Conservation (phyloP, 92 coral and sea anemone species). For the Diadumene lineata region DNA sequence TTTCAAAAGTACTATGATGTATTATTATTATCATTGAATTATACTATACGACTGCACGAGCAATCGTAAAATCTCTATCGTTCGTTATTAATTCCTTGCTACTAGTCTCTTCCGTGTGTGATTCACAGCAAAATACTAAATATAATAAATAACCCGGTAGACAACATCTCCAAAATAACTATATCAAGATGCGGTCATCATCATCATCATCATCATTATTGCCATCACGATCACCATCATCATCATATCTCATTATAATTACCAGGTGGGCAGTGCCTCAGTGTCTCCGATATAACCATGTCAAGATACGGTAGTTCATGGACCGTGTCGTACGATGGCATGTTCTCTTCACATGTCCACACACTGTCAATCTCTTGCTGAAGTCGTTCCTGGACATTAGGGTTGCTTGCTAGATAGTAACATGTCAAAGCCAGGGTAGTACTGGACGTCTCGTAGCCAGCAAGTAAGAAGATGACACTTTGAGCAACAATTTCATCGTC, state of each 20-base stretch:
- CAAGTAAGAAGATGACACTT: conserved; percentile 61
- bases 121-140: no score
- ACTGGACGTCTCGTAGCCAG: conserved; percentile 80
- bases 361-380: conserved; percentile 77
- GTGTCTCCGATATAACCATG: conserved; percentile 77
- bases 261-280: conserved; percentile 72
- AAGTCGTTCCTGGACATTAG: conserved; percentile 66
- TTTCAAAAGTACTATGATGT: no score
- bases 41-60: no score
- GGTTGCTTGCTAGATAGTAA: conserved; percentile 66
- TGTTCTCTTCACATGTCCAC: conserved; percentile 56
- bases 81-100: no score
- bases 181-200: no score
- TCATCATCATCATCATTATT: no score
- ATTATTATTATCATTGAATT: no score
- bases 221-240: no score
- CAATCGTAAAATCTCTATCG: no score
- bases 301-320: conserved; percentile 59
- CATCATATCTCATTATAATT: conserved; percentile 1
- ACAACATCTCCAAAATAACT: no score
- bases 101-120: no score
- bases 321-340: conserved; percentile 65
- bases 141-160: no score
- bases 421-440: conserved; percentile 60
- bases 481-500: conserved; percentile 72